These are phyloP conservation scores for Neopelma chrysocephalum DNA, from an alignment of 2,797 vertebrate genomes.

Conservation along the genomic window DNA sequence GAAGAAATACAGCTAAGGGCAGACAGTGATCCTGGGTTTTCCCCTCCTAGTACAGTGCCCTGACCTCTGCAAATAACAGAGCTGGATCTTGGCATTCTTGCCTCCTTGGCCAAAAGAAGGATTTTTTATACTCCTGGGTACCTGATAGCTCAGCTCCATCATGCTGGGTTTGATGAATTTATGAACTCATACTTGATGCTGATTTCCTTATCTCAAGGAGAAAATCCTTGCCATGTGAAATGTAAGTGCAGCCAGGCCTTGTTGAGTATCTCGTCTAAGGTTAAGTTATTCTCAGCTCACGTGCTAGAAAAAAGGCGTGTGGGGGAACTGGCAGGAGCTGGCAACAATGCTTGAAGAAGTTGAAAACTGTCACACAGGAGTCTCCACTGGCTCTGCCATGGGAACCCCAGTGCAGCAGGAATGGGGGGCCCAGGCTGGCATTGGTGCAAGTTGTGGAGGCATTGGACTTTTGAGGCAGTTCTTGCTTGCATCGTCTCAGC, in stretches of 20 bases:
- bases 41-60: background rate
- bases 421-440: background rate
- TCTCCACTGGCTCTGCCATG: background rate
- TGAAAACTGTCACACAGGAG: background rate
- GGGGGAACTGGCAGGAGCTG: background rate
- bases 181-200: background rate
- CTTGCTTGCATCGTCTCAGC: background rate
- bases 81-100: background rate
- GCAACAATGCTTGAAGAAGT: background rate
- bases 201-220: background rate
- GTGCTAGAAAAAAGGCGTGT: fast-evolving
- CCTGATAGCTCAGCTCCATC: background rate
- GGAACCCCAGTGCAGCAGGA: background rate
- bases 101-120: background rate
- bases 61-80: background rate
- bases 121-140: background rate
- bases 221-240: background rate
- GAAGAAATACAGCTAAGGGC: slow-evolving; percentile 8
- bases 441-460: background rate
- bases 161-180: background rate
- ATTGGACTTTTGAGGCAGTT: background rate
- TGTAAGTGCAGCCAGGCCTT: background rate
- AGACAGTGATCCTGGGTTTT: background rate
- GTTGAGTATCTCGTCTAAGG: background rate
- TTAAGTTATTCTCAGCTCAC: background rate